phyloP scores from a whole-genome alignment of 2,888 invertebrate genomes.

The Pristionchus exspectatus region DNA sequence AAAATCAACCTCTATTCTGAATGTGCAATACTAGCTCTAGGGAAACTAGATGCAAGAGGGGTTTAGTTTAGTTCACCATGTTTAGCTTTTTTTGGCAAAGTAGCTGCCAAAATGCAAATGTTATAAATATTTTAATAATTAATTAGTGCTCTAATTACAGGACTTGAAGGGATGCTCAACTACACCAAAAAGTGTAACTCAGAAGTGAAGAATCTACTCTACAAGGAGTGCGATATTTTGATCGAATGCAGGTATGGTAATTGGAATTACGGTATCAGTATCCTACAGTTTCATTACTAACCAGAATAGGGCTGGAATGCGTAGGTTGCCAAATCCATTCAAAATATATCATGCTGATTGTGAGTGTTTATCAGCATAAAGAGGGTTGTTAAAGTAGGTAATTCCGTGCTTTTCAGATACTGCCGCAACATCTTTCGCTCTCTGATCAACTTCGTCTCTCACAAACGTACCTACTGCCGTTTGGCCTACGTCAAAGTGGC shows the following conservation, averaged over 20 bases:
- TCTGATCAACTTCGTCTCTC: conserved; percentile 90
- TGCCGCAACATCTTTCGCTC: conserved; percentile 91
- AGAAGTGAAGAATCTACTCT: conserved; percentile 86
- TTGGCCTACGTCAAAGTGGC: neutral
- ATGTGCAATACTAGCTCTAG: no score
- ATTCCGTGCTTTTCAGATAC: conserved; percentile 79
- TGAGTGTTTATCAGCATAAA: no score
- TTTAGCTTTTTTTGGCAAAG: no score
- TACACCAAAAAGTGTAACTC: conserved; percentile 86
- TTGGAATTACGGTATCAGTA: neutral
- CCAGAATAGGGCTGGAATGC: no score
- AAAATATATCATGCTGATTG: no score
- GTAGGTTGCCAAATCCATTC: no score
- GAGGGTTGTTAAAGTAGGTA: neutral
- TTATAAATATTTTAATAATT: neutral
- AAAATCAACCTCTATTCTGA: no score
- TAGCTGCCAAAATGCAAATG: no score
- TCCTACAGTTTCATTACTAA: neutral
- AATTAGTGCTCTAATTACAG: neutral
- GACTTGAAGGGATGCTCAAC: conserved; percentile 5
- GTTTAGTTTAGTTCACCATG: no score
- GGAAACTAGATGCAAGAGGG: no score
- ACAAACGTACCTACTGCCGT: conserved; percentile 89
- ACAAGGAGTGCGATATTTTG: conserved; percentile 90
- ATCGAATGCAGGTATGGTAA: conserved; percentile 87